These are phyloP conservation scores for Nycticebus coucang DNA, from an alignment of 2,113 vertebrate genomes.

Conservation along the genomic window DNA sequence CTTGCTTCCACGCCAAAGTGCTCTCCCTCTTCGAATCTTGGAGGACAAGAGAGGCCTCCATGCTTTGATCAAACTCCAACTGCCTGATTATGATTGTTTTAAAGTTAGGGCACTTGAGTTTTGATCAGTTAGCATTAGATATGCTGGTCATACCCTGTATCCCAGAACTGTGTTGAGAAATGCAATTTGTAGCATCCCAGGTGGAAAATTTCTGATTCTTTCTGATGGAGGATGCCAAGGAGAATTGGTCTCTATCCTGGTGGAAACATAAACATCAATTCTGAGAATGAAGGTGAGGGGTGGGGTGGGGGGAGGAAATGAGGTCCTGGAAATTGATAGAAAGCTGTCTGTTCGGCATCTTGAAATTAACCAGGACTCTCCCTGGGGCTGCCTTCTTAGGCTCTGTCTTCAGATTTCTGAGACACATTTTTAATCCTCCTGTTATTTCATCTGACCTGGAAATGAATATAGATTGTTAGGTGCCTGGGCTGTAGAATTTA, in stretches of 20 bases:
- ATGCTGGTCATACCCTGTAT: slow-evolving; percentile 62
- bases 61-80: neutral
- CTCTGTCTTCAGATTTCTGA: slow-evolving; percentile 20
- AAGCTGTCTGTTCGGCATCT: slow-evolving; percentile 56
- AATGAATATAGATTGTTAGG: slow-evolving; percentile 66
- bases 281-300: slow-evolving; percentile 49
- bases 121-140: slow-evolving; percentile 58
- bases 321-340: slow-evolving; percentile 64
- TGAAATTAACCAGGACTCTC: slow-evolving; percentile 65
- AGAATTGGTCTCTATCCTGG: slow-evolving; percentile 78
- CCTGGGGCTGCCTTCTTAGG: slow-evolving; percentile 26
- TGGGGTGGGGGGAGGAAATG: neutral
- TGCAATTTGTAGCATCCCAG: slow-evolving; percentile 78
- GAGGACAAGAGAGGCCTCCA: neutral
- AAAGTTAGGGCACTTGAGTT: slow-evolving; percentile 46
- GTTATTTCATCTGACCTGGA: slow-evolving; percentile 68
- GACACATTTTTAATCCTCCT: slow-evolving; percentile 68
- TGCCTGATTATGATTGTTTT: neutral
- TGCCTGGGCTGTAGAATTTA: slow-evolving; percentile 57
- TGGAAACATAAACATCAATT: slow-evolving; percentile 77
- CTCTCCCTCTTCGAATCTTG: neutral
- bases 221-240: slow-evolving; percentile 71
- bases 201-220: slow-evolving; percentile 80
- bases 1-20: neutral
- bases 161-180: slow-evolving; percentile 71